A percentile compares a stretch with the other conserved stretches of the same genome.
Conservation (phyloP, 1,140 invertebrate genomes). For the Pomacea maculata region DNA sequence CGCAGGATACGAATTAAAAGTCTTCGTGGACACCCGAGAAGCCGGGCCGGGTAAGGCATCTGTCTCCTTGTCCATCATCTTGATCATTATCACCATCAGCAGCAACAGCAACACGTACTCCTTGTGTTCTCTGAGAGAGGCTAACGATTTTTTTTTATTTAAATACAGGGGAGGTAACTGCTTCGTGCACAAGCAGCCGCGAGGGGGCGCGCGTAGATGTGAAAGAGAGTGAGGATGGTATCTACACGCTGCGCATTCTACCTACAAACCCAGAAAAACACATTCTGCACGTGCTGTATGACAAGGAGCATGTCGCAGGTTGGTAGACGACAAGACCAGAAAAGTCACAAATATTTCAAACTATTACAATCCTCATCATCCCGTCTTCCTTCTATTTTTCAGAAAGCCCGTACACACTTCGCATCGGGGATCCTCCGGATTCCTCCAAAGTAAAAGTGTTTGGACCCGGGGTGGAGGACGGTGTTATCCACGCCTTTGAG, state of each 20-base stretch:
- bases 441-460: constrained; percentile 82
- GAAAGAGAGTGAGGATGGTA: constrained; percentile 97
- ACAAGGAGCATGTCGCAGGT: constrained; percentile 74
- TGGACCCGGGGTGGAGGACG: constrained; percentile 95
- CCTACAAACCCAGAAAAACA: constrained; percentile 96
- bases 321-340: constrained; percentile 9
- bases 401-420: constrained; percentile 91
- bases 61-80: background rate
- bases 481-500: constrained; percentile 93
- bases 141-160: too few species aligned
- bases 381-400: background rate
- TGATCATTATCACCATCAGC: background rate
- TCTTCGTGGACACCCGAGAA: constrained; percentile 93
- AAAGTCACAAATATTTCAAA: background rate
- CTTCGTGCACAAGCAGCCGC: constrained; percentile 90
- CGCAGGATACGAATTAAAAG: constrained; percentile 92
- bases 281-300: constrained; percentile 92
- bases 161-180: constrained; percentile 85
- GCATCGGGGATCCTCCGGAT: constrained; percentile 93
- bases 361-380: too few species aligned
- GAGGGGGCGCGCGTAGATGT: constrained; percentile 92
- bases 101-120: too few species aligned
- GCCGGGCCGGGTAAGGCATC: constrained; percentile 78
- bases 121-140: too few species aligned
- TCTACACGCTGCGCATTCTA: constrained; percentile 93